A percentile compares a stretch with the other conserved stretches of the same genome.
Conservation (phyloP, 2,797 vertebrate genomes). For the Halcyon smyrnensis region DNA sequence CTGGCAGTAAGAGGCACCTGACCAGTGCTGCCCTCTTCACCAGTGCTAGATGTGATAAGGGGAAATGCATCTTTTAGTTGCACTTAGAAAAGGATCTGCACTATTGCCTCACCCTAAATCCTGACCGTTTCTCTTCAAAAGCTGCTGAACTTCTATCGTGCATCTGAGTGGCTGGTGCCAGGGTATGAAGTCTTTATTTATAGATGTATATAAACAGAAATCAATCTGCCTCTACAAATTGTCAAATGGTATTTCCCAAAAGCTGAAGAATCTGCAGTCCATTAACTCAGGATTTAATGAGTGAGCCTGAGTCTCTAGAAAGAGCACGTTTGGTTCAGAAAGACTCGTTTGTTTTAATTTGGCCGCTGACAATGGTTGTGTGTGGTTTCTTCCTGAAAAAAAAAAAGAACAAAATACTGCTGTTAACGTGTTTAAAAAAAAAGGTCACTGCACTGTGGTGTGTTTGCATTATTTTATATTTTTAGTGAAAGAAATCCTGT, state of each 20-base stretch:
- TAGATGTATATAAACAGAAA: not conserved
- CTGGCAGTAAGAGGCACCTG: not conserved
- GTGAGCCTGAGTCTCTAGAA: not conserved
- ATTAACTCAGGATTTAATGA: not conserved
- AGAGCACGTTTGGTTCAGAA: not conserved
- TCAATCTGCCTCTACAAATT: not conserved
- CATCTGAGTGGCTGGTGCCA: not conserved
- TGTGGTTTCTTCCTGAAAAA: not conserved
- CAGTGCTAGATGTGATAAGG: not conserved
- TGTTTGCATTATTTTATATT: not conserved
- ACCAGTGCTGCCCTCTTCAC: not conserved
- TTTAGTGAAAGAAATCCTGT: not conserved
- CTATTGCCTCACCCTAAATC: not conserved
- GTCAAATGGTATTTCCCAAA: not conserved
- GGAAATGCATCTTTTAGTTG: not conserved
- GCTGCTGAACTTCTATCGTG: not conserved
- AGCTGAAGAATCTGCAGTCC: not conserved
- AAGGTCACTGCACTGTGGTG: not conserved
- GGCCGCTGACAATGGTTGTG: not conserved
- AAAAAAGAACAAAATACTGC: not conserved
- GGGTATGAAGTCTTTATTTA: not conserved
- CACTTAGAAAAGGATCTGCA: not conserved
- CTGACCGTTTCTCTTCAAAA: not conserved
- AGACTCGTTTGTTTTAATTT: constrained; percentile 11
- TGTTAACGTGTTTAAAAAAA: not conserved